Base-by-base conservation (phyloP, 1,140 invertebrate species). In the Popillia japonica region DNA sequence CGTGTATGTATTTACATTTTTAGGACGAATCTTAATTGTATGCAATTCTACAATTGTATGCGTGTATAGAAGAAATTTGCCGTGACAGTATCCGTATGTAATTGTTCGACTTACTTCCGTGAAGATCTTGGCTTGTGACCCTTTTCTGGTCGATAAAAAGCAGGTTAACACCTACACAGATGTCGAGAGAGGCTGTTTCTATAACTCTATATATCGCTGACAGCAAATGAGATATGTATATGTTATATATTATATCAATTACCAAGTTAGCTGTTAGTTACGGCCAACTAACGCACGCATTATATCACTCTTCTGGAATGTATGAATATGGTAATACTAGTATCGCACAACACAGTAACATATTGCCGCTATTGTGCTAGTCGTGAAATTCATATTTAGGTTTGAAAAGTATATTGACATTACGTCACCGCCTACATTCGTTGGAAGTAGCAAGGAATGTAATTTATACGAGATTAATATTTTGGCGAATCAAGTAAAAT, bases 81-180 rank as follows among this genome's bases (percentile, higher is more conserved):
- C 61, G 61, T 68, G 61, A 68, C 61, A 68, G 61, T 68, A 34
- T 68, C 20, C 61, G 61, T 68, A 68, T 68, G 61, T 68, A 68
- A 68, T 68, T 68, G 61, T 68, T 68, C 61, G 61, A 68, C 61
- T 68, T 23, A 68, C 61, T 68, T 68, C 61, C 61, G 61, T 68
- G 61, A 68, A 68, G 61, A 68, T 22, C 61, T 68, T 68, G 20
- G 61, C 14, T 68, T 68, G 61, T 68, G 61, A 68, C 61, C 61
- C 61, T 68, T 68, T 27, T 68, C 61, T 68, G 8, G 61, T 22
- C 27, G 61, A 22, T 68, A 68, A 68, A 68, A 68, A 68, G 61
- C 61, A 68, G 61, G 61, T 68, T 68, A 68, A 23, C 61, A 68
- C 61, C 61, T 68, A 68, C 61, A 68, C 61, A 68, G 61, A 68